A percentile compares a stretch with the other conserved stretches of the same genome.
phyloP scores from a whole-genome alignment of 2,888 invertebrate species.

The Meiosimyza platycephala region DNA sequence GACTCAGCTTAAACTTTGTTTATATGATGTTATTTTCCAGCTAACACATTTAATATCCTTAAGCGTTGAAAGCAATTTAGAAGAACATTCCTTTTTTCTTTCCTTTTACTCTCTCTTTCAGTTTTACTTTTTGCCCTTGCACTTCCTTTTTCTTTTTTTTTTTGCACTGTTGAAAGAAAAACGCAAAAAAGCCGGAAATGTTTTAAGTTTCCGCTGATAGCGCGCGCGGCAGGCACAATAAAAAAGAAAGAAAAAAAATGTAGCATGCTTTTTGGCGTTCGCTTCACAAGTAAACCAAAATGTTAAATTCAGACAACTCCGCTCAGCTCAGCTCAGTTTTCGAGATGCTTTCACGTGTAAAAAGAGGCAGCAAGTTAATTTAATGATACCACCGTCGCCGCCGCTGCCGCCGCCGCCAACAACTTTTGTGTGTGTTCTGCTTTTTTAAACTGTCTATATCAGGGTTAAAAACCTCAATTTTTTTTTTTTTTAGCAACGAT shows the following conservation, averaged over 20 bases:
- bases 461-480: too few species aligned
- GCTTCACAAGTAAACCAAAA: too few species aligned
- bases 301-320: too few species aligned
- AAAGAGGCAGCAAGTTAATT: constrained; percentile 23
- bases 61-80: constrained; percentile 38
- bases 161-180: too few species aligned
- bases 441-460: too few species aligned
- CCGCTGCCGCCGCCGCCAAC: background rate
- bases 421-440: background rate
- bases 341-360: background rate
- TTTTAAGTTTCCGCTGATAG: constrained; percentile 14
- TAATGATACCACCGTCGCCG: constrained; percentile 20
- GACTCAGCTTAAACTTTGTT: constrained; percentile 28
- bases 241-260: too few species aligned
- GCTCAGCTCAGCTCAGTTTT: too few species aligned
- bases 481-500: too few species aligned
- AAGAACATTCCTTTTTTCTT: constrained; percentile 9
- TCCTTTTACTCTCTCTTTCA: background rate
- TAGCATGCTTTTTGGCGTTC: too few species aligned
- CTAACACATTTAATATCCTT: constrained; percentile 39
- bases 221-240: background rate
- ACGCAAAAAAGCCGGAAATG: constrained; percentile 24
- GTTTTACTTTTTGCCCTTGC: background rate
- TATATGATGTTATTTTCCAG: constrained; percentile 39
- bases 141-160: background rate